Evolutionary conservation across 2,888 invertebrate genomes (phyloP).

Genomic region (Drosophila emarginata): DNA sequence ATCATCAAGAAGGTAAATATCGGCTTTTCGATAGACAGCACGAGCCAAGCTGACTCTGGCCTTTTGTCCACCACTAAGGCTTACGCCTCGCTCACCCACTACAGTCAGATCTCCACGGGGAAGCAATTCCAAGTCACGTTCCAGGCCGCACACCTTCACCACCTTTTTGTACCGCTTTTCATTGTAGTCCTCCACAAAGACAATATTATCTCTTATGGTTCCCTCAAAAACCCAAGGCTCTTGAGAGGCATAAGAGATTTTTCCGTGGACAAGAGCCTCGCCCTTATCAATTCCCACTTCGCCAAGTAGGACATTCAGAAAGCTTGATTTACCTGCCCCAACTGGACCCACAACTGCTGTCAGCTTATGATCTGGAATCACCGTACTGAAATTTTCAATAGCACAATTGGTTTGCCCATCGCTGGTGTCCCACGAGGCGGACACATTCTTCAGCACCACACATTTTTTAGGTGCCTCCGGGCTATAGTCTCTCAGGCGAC

Average conservation of each 20-base stretch:
- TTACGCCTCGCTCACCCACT: constrained; percentile 87
- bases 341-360: constrained; percentile 88
- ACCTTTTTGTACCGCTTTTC: constrained; percentile 84
- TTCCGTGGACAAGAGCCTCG: constrained; percentile 85
- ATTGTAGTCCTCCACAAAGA: constrained; percentile 90
- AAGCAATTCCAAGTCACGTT: constrained; percentile 86
- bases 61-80: constrained; percentile 89
- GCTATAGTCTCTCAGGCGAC: constrained; percentile 53
- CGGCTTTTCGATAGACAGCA: constrained; percentile 89
- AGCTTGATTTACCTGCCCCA: constrained; percentile 89
- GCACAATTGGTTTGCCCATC: constrained; percentile 69
- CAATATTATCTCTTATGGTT: constrained; percentile 94
- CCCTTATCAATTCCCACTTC: constrained; percentile 87
- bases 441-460: constrained; percentile 82
- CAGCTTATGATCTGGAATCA: constrained; percentile 72
- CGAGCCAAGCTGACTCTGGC: constrained; percentile 90
- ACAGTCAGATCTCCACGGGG: constrained; percentile 84
- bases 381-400: constrained; percentile 83
- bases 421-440: constrained; percentile 84
- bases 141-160: constrained; percentile 85
- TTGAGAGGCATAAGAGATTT: constrained; percentile 90
- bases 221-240: constrained; percentile 92
- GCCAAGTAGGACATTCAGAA: constrained; percentile 88
- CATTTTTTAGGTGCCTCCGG: constrained; percentile 66
- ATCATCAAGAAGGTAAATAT: constrained; percentile 90